Conservation (phyloP, 2,888 invertebrate species). For the Bruchidius siliquastri region DNA sequence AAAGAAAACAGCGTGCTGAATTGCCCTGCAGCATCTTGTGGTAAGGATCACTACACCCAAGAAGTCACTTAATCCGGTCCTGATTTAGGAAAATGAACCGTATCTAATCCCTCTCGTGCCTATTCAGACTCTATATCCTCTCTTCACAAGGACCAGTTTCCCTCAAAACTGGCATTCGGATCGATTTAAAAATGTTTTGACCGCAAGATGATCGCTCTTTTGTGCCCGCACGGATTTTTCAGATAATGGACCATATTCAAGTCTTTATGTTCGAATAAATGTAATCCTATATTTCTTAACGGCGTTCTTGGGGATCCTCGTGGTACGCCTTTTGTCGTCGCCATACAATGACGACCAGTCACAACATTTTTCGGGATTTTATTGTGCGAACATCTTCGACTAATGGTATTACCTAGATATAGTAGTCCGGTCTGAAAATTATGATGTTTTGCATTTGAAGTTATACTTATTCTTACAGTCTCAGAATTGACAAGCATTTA, state of each 20-base stretch:
- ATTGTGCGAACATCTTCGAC: not conserved
- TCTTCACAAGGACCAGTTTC: slow-evolving; percentile 26
- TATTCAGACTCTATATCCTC: slow-evolving; percentile 21
- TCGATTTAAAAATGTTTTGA: slow-evolving; percentile 48
- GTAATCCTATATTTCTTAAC: slow-evolving; percentile 43
- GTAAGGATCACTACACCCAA: not conserved
- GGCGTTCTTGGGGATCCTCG: slow-evolving; percentile 11
- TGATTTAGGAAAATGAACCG: slow-evolving; percentile 32
- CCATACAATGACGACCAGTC: slow-evolving; percentile 26
- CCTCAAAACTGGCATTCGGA: slow-evolving; percentile 21
- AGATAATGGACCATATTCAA: slow-evolving; percentile 44
- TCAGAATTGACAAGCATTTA: no score
- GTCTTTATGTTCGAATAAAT: slow-evolving; percentile 40
- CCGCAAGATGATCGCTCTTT: slow-evolving; percentile 41
- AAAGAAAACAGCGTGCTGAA: no score
- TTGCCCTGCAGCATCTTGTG: not conserved
- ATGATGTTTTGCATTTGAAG: not conserved
- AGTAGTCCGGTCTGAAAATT: not conserved
- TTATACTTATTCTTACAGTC: no score
- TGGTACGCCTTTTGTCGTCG: slow-evolving; percentile 24
- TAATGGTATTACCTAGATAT: not conserved
- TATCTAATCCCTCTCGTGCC: slow-evolving; percentile 27
- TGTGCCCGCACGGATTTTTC: slow-evolving; percentile 38
- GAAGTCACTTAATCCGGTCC: slow-evolving; percentile 4
- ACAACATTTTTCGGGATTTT: slow-evolving; percentile 27